Evolutionary conservation across 2,888 invertebrate species (phyloP).

Genomic region (Sialis lutaria): DNA sequence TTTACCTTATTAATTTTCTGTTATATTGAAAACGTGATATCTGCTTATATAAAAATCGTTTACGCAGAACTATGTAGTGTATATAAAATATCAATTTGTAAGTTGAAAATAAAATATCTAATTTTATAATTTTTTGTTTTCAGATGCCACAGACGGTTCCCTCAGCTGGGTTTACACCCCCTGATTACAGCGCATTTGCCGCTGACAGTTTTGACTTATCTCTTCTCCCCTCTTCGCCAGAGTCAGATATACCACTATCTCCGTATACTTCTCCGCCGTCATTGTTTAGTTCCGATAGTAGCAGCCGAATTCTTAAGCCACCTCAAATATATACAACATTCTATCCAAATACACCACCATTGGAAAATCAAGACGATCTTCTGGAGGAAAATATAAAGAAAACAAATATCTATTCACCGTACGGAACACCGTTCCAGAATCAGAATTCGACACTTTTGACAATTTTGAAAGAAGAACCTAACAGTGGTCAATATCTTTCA

Average conservation of each 20-base stretch:
- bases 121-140: slow-evolving; percentile 18
- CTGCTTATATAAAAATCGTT: not conserved
- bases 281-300: slow-evolving; percentile 23
- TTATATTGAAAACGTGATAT: too few relatives aligned
- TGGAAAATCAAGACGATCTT: slow-evolving; percentile 20
- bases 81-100: not conserved
- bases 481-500: slow-evolving; percentile 31
- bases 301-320: slow-evolving; percentile 20
- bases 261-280: slow-evolving; percentile 28
- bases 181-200: slow-evolving; percentile 34
- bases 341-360: slow-evolving; percentile 18
- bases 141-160: slow-evolving; percentile 78
- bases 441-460: slow-evolving; percentile 8
- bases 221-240: slow-evolving; percentile 40
- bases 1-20: too few relatives aligned
- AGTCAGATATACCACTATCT: slow-evolving; percentile 36
- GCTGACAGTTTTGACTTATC: slow-evolving; percentile 56
- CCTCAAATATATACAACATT: slow-evolving; percentile 22
- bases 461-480: slow-evolving; percentile 33
- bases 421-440: slow-evolving; percentile 15
- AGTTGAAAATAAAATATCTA: not conserved
- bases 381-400: slow-evolving; percentile 23
- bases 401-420: slow-evolving; percentile 18
- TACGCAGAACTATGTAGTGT: not conserved
- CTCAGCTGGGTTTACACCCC: slow-evolving; percentile 56